Conservation (phyloP, 2,113 vertebrate genomes). For the Etia nguti region DNA sequence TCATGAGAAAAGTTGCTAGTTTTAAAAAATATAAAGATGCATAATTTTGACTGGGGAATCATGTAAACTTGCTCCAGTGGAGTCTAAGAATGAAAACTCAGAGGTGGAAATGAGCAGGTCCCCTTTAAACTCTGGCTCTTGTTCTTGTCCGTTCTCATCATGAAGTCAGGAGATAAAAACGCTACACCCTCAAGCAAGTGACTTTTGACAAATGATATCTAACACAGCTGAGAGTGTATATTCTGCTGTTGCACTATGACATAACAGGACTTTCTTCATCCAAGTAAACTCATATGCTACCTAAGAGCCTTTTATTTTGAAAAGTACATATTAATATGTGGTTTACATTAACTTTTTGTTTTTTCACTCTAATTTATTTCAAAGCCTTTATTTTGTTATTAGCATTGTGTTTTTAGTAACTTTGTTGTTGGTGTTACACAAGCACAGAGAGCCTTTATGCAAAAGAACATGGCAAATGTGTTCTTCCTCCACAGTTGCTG, state of each 20-base stretch:
- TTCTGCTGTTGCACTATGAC: neutral
- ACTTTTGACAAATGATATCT: neutral
- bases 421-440: neutral
- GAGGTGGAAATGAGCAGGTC: neutral
- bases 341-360: fast-evolving
- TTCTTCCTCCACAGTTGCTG: neutral
- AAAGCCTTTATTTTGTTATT: neutral
- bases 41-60: too few relatives aligned
- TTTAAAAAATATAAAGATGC: too few relatives aligned
- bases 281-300: neutral
- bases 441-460: neutral
- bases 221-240: neutral
- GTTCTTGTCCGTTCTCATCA: fast-evolving
- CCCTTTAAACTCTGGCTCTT: neutral
- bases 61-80: too few relatives aligned
- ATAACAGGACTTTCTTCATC: neutral
- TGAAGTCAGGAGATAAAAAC: neutral
- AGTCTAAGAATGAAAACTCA: neutral
- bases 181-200: neutral
- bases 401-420: neutral
- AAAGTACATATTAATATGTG: neutral
- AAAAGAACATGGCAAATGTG: neutral
- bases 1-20: too few relatives aligned
- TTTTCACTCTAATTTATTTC: too few relatives aligned
- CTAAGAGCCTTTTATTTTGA: neutral